phyloP scores from a whole-genome alignment of 1,140 invertebrate species.

The Drosophila ercepeae region DNA sequence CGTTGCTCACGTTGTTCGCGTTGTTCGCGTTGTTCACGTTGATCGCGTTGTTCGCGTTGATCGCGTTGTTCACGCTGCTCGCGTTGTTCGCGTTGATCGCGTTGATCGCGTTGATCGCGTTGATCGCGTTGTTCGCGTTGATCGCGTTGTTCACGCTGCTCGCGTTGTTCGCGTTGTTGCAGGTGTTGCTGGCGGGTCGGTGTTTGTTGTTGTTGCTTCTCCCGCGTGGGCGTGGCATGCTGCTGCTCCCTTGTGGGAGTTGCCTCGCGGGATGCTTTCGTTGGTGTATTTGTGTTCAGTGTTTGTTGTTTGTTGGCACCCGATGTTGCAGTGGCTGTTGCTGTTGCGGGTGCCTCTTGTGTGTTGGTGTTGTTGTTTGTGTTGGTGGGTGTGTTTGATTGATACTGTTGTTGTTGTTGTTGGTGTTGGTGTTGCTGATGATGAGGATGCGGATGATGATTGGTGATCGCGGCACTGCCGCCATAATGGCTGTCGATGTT shows the following conservation, averaged over 20 bases:
- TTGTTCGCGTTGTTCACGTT: constrained; percentile 30
- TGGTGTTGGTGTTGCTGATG: constrained; percentile 23
- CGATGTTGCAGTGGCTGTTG: constrained; percentile 33
- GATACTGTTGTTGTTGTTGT: constrained; percentile 50
- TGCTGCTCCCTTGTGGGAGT: constrained; percentile 65
- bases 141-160: no score
- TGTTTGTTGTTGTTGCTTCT: constrained; percentile 49
- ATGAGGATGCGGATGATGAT: constrained; percentile 53
- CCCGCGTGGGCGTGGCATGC: constrained; percentile 59
- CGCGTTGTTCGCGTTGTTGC: constrained; percentile 37
- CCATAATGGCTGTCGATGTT: constrained; percentile 54
- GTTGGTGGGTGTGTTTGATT: constrained; percentile 42
- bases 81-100: constrained; percentile 47
- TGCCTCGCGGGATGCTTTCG: constrained; percentile 66
- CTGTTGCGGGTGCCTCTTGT: constrained; percentile 37
- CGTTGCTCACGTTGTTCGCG: constrained; percentile 44
- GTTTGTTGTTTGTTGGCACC: constrained; percentile 39
- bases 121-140: no score
- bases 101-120: constrained; percentile 36
- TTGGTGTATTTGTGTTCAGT: constrained; percentile 62
- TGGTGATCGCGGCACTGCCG: constrained; percentile 64
- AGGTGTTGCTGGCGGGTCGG: constrained; percentile 41
- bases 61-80: constrained; percentile 33
- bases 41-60: constrained; percentile 29
- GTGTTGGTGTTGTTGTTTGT: constrained; percentile 33